A percentile compares a stretch with the other conserved stretches of the same genome.
These are phyloP conservation scores for Natator depressus DNA, from an alignment of 2,113 vertebrate species.

Conservation along the genomic window DNA sequence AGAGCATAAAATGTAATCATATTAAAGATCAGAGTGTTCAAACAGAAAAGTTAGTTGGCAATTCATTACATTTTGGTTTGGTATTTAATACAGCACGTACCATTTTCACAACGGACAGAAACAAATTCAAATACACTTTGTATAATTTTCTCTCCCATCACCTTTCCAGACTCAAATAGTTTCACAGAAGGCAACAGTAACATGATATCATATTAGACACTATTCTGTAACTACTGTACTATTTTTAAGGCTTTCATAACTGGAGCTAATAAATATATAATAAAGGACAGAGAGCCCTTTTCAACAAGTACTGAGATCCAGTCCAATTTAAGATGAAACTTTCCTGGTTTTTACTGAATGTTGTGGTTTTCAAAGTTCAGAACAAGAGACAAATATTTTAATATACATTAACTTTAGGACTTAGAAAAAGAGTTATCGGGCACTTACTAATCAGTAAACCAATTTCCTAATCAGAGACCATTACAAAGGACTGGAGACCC, in stretches of 20 bases:
- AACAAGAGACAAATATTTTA: neutral
- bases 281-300: neutral
- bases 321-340: neutral
- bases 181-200: rapidly evolving
- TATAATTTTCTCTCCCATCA: neutral
- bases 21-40: neutral
- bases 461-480: neutral
- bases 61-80: neutral
- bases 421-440: neutral
- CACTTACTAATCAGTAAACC: neutral
- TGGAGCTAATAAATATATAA: rapidly evolving
- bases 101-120: neutral
- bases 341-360: neutral
- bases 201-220: neutral
- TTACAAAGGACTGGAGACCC: neutral
- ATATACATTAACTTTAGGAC: neutral
- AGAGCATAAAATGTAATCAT: neutral
- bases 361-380: neutral
- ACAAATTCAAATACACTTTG: neutral
- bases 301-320: neutral
- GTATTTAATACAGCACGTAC: neutral
- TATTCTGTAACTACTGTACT: neutral
- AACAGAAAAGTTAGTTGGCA: neutral
- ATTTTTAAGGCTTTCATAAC: neutral
- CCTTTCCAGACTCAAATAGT: neutral